Conservation (phyloP, 2,797 vertebrate genomes). For the Sebastes hopkinsi region DNA sequence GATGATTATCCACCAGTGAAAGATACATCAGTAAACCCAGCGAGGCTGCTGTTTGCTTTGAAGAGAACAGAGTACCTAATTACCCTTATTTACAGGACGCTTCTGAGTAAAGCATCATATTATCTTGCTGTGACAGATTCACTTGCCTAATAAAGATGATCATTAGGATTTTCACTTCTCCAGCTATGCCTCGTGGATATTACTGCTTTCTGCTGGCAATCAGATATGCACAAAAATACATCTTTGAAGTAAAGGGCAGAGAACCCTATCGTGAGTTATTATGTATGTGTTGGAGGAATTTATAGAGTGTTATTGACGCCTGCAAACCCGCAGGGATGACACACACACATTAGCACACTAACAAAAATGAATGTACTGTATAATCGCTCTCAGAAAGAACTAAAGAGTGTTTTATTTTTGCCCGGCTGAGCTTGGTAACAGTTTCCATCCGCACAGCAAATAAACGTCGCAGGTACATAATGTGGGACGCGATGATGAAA, state of each 20-base stretch:
- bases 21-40: constrained; percentile 62
- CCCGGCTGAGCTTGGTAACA: constrained; percentile 50
- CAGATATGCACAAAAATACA: constrained; percentile 64
- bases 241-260: constrained; percentile 81
- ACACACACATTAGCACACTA: constrained; percentile 43
- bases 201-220: constrained; percentile 66
- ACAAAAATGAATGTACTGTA: constrained; percentile 49
- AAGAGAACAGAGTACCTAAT: constrained; percentile 75
- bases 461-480: constrained; percentile 80
- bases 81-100: constrained; percentile 76
- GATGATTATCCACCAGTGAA: constrained; percentile 52
- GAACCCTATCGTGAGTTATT: constrained; percentile 76
- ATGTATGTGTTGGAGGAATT: constrained; percentile 72
- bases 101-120: constrained; percentile 59
- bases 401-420: constrained; percentile 36
- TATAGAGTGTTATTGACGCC: constrained; percentile 80
- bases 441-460: constrained; percentile 70
- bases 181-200: constrained; percentile 64
- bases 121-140: constrained; percentile 67
- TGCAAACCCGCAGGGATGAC: constrained; percentile 74
- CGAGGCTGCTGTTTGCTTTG: constrained; percentile 70
- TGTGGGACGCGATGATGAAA: constrained; percentile 77
- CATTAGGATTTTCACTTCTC: constrained; percentile 69
- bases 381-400: constrained; percentile 43
- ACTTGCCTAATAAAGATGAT: constrained; percentile 66